Percentiles rank a stretch among this genome's conserved stretches.
Conservation (phyloP, 2,797 vertebrate species). For the Pteronotus mesoamericanus region DNA sequence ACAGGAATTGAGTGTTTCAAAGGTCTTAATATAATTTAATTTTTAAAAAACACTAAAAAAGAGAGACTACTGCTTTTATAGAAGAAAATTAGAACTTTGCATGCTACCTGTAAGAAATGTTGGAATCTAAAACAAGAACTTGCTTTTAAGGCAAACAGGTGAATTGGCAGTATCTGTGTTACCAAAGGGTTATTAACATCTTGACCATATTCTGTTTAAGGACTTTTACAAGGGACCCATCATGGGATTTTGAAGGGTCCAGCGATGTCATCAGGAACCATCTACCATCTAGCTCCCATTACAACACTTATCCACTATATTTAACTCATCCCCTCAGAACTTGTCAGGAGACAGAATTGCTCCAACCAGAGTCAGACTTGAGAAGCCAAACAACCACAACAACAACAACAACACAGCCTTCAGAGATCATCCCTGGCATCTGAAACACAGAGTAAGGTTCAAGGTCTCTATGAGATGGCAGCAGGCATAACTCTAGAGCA, state of each 20-base stretch:
- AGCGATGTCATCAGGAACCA: background rate
- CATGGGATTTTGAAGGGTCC: background rate
- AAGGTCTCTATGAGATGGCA: background rate
- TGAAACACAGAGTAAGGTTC: background rate
- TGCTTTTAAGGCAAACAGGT: background rate
- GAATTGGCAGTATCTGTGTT: too few relatives aligned
- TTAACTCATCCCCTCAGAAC: background rate
- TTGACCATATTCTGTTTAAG: background rate
- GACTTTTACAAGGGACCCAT: background rate
- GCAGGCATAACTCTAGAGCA: too few relatives aligned
- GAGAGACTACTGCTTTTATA: background rate
- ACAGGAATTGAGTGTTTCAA: background rate
- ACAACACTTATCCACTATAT: accelerated
- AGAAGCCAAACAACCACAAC: background rate
- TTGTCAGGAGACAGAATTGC: background rate
- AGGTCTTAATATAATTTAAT: background rate
- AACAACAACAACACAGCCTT: background rate
- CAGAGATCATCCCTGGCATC: background rate
- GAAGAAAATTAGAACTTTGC: background rate
- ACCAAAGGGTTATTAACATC: background rate
- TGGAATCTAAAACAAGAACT: background rate
- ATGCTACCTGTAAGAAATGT: background rate
- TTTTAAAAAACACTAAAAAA: background rate
- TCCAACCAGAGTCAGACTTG: background rate
- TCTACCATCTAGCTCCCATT: background rate